Evolutionary conservation across 2,797 vertebrate genomes (phyloP).

Genomic region (Microctenopoma stevenorrisi): DNA sequence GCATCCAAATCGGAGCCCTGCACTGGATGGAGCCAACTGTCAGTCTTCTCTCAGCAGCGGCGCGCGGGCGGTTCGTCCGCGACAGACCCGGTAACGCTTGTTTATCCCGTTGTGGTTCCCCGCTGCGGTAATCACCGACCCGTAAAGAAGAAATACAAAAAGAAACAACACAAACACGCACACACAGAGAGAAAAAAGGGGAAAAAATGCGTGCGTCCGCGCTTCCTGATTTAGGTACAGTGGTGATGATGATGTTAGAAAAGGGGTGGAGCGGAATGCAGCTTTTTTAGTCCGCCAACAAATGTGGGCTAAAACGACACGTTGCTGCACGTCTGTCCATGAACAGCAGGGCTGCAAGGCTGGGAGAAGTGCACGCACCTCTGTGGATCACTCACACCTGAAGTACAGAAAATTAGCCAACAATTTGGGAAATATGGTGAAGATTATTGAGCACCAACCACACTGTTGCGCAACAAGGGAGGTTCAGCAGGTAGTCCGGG

Average conservation of each 20-base stretch:
- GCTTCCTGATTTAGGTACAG: conserved; percentile 84
- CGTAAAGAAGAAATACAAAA: too few relatives aligned
- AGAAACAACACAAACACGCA: background rate
- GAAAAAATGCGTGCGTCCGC: conserved; percentile 48
- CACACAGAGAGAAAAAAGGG: background rate
- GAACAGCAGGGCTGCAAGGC: background rate
- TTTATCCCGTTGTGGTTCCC: conserved; percentile 9
- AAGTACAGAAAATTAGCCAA: too few relatives aligned
- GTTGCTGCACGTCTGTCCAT: conserved; percentile 60
- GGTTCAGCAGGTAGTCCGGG: too few relatives aligned
- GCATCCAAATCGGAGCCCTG: conserved; percentile 77
- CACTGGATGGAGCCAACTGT: conserved; percentile 61
- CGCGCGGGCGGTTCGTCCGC: conserved; percentile 39
- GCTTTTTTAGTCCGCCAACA: conserved; percentile 54
- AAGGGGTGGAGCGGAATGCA: conserved; percentile 82
- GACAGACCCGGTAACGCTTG: conserved; percentile 37
- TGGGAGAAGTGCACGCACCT: too few relatives aligned
- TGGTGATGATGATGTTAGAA: conserved; percentile 70
- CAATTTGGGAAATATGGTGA: too few relatives aligned
- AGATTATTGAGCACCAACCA: too few relatives aligned
- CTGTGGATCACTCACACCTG: too few relatives aligned
- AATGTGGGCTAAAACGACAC: conserved; percentile 59
- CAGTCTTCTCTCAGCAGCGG: conserved; percentile 51
- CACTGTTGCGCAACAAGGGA: too few relatives aligned
- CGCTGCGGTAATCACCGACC: conserved; percentile 30